phyloP scores from a whole-genome alignment of 2,888 invertebrate genomes.

The Saturnia japonica region DNA sequence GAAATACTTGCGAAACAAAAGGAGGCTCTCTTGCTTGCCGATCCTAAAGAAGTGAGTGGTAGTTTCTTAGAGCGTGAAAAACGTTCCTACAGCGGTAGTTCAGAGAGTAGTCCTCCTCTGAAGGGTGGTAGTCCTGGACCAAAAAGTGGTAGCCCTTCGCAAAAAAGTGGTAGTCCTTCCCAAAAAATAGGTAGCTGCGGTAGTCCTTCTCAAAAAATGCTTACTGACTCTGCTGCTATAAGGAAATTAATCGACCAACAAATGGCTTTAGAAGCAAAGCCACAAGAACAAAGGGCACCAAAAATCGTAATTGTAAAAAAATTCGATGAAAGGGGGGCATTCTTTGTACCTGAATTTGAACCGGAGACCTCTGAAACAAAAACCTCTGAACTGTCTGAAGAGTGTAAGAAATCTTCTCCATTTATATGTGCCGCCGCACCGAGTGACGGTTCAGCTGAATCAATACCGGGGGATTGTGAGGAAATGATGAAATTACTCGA shows the following conservation, averaged over 20 bases:
- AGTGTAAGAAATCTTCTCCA: conserved; percentile 67
- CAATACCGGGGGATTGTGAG: conserved; percentile 82
- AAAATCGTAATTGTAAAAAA: conserved; percentile 76
- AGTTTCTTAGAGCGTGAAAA: conserved; percentile 77
- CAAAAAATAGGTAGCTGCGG: conserved; percentile 73
- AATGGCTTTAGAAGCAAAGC: conserved; percentile 70
- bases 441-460: conserved; percentile 76
- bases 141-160: conserved; percentile 75
- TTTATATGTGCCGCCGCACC: conserved; percentile 76
- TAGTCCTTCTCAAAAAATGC: conserved; percentile 72
- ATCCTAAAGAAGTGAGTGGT: conserved; percentile 76
- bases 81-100: conserved; percentile 80
- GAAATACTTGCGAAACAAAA: conserved; percentile 93
- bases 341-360: conserved; percentile 71
- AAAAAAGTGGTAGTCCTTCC: conserved; percentile 75
- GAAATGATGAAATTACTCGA: conserved; percentile 82
- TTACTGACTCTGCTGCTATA: conserved; percentile 75
- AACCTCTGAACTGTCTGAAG: conserved; percentile 59
- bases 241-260: conserved; percentile 77
- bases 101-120: conserved; percentile 82
- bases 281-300: conserved; percentile 63
- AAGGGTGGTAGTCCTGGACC: conserved; percentile 74
- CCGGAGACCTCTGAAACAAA: conserved; percentile 44
- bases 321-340: conserved; percentile 74
- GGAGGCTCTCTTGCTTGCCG: conserved; percentile 87